Conservation (phyloP, 2,113 vertebrate species). For the Crotalus horridus region DNA sequence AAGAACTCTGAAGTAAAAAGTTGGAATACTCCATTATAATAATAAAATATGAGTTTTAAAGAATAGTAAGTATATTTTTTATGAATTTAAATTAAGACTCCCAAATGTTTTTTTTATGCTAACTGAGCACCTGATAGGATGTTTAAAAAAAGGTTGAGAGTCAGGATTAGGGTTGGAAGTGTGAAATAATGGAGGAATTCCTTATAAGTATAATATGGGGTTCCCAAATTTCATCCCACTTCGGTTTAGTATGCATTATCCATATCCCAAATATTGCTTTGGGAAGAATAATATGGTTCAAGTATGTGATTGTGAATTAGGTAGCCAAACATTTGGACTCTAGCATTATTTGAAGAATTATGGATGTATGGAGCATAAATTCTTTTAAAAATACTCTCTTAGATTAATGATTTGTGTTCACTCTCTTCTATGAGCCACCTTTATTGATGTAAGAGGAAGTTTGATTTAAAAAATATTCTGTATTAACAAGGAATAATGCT, state of each 20-base stretch:
- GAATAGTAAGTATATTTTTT: background rate
- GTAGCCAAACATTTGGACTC: background rate
- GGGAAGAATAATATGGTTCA: background rate
- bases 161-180: background rate
- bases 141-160: background rate
- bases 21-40: background rate
- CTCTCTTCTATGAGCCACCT: background rate
- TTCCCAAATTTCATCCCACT: background rate
- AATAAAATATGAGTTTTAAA: background rate
- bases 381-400: background rate
- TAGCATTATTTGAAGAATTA: background rate
- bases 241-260: background rate
- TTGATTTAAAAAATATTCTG: background rate
- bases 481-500: background rate
- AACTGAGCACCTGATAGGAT: background rate
- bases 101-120: background rate
- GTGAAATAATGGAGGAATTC: background rate
- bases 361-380: background rate
- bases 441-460: background rate
- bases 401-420: background rate
- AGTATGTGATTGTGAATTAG: background rate
- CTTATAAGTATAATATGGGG: background rate
- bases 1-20: background rate
- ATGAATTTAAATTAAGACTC: background rate
- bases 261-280: background rate